phyloP scores from a whole-genome alignment of 1,140 invertebrate genomes.

The Magallana angulata region DNA sequence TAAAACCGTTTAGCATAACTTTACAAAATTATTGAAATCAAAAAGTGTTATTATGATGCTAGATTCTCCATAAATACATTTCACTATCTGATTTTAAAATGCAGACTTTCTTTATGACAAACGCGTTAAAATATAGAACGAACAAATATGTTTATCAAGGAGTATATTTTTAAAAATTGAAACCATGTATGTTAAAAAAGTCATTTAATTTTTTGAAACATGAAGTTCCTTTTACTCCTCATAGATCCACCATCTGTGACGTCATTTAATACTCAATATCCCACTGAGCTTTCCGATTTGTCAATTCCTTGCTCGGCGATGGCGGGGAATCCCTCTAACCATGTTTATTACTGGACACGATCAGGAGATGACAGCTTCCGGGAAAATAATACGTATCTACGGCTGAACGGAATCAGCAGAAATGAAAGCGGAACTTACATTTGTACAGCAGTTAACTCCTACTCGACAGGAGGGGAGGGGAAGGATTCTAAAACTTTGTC shows the following conservation, averaged over 20 bases:
- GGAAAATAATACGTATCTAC: not conserved
- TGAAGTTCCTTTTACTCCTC: too few relatives aligned
- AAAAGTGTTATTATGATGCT: too few relatives aligned
- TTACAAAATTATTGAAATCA: too few relatives aligned
- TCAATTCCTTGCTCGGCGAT: not conserved
- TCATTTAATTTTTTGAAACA: too few relatives aligned
- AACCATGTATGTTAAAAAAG: too few relatives aligned
- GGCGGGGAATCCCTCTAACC: not conserved
- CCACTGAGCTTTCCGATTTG: not conserved
- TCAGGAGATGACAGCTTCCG: not conserved
- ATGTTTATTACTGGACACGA: not conserved
- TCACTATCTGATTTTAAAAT: too few relatives aligned
- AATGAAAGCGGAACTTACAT: not conserved
- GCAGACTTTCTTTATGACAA: not conserved
- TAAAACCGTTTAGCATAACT: too few relatives aligned
- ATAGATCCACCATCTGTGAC: not conserved
- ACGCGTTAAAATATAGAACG: not conserved
- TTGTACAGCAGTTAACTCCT: conserved; percentile 1
- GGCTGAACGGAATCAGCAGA: not conserved
- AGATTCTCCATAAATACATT: too few relatives aligned
- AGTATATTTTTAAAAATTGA: too few relatives aligned
- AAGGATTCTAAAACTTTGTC: not conserved
- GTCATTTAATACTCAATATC: not conserved
- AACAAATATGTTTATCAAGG: not conserved
- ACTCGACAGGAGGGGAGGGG: not conserved